Percentiles rank a stretch among this genome's conserved stretches.
phyloP scores from a whole-genome alignment of 2,797 vertebrate genomes.

The Phoxinus dragarum region DNA sequence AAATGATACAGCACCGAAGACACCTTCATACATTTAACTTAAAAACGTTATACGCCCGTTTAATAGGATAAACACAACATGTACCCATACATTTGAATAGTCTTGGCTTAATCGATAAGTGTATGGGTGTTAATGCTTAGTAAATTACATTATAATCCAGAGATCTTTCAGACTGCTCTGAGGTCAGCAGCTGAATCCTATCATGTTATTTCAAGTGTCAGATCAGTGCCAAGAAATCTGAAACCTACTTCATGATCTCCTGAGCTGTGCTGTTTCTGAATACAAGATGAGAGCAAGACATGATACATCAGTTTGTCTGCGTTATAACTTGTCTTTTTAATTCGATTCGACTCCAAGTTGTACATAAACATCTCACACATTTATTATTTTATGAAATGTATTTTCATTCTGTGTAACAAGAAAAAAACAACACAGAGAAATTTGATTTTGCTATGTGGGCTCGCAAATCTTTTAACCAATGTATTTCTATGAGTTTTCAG shows the following conservation, averaged over 20 bases:
- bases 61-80: background rate
- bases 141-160: slow-evolving; percentile 38
- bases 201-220: slow-evolving; percentile 51
- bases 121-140: background rate
- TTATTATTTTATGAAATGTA: background rate
- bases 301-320: background rate
- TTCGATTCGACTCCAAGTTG: background rate
- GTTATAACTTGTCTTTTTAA: background rate
- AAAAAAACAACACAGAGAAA: background rate
- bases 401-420: background rate
- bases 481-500: background rate
- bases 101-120: background rate
- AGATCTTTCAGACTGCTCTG: slow-evolving; percentile 52
- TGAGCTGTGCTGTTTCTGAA: slow-evolving; percentile 15
- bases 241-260: slow-evolving; percentile 42
- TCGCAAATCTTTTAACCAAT: background rate
- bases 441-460: background rate
- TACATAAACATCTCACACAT: background rate
- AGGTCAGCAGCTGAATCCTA: slow-evolving; percentile 56
- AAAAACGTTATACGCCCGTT: background rate
- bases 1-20: background rate
- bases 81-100: background rate
- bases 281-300: slow-evolving; percentile 47
- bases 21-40: background rate
- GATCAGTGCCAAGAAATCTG: slow-evolving; percentile 54